Conservation (phyloP, 2,797 vertebrate species). For the Anas acuta region DNA sequence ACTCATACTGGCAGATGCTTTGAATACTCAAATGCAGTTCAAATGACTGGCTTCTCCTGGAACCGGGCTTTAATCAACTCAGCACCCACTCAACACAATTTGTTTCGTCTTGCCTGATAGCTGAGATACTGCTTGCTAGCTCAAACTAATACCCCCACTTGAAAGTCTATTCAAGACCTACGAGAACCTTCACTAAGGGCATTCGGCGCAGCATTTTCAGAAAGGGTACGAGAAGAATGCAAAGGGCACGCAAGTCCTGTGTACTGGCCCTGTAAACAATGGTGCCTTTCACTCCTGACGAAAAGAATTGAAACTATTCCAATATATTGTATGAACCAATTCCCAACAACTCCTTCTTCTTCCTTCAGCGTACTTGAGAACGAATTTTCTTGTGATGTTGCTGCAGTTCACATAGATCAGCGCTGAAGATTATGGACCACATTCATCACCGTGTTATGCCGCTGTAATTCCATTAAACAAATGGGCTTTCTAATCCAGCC, state of each 20-base stretch:
- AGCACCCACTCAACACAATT: neutral
- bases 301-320: neutral
- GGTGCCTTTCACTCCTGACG: neutral
- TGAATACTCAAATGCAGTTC: neutral
- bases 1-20: neutral
- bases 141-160: neutral
- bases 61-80: neutral
- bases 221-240: neutral
- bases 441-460: neutral
- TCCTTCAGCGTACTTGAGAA: neutral
- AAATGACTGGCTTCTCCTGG: neutral
- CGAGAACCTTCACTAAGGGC: neutral
- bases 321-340: neutral
- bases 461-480: slow-evolving; percentile 15
- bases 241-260: neutral
- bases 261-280: accelerated
- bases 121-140: neutral
- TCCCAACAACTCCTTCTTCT: neutral
- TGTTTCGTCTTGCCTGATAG: neutral
- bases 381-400: neutral
- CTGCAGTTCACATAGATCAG: neutral
- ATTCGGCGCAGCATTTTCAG: neutral
- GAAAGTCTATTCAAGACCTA: neutral
- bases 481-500: slow-evolving; percentile 16
- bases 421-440: neutral